Evolutionary conservation across 2,113 vertebrate genomes (phyloP).

Genomic region (Cryptotis parvus): DNA sequence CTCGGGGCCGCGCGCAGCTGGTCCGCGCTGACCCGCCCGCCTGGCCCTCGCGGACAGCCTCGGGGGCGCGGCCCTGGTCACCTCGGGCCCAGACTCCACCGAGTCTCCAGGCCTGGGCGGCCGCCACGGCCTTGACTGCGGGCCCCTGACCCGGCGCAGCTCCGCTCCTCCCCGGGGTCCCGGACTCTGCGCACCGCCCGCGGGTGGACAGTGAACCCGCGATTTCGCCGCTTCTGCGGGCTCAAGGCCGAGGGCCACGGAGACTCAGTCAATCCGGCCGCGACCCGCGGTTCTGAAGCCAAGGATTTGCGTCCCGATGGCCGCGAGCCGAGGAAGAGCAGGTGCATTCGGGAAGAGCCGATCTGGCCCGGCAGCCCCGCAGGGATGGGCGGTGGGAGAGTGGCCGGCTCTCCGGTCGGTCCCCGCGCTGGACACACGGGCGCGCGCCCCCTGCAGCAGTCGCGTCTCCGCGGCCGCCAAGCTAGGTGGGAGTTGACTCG

Average conservation of each 20-base stretch:
- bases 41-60: neutral
- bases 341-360: neutral
- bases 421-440: fast-evolving
- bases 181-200: neutral
- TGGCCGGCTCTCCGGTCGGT: too few relatives aligned
- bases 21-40: slow-evolving; percentile 79
- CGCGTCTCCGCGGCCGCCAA: slow-evolving; percentile 78
- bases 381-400: too few relatives aligned
- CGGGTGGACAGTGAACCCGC: too few relatives aligned
- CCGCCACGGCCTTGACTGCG: neutral
- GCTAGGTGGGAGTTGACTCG: slow-evolving; percentile 91
- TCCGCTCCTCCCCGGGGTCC: neutral
- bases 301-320: neutral
- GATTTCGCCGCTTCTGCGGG: neutral
- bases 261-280: fast-evolving
- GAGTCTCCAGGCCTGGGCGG: neutral
- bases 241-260: neutral
- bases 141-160: neutral
- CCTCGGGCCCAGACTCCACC: neutral
- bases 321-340: neutral
- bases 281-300: neutral
- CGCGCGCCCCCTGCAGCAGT: neutral
- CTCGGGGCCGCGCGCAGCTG: slow-evolving; percentile 91
- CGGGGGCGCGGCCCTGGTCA: neutral
- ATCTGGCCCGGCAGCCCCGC: neutral